Evolutionary conservation across 2,888 invertebrate species (phyloP).

Genomic region (Hololepta plana): DNA sequence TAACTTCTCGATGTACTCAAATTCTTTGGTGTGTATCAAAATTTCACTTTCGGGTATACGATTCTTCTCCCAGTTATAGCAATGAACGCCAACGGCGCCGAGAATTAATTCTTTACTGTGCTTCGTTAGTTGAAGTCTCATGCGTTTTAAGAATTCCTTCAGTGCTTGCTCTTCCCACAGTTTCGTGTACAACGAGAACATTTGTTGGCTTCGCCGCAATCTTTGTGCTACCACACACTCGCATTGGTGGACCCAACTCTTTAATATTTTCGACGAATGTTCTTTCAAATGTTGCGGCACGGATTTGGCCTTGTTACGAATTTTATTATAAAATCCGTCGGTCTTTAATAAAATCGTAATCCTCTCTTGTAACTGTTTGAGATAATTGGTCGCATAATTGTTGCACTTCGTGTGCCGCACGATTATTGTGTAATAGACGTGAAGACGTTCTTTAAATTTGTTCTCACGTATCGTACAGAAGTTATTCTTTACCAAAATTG

Average conservation of each 20-base stretch:
- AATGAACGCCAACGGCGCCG: slow-evolving; percentile 32
- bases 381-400: no score
- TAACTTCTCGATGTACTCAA: slow-evolving; percentile 35
- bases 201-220: slow-evolving; percentile 40
- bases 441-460: no score
- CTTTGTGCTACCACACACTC: slow-evolving; percentile 40
- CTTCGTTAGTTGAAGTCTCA: slow-evolving; percentile 26
- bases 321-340: no score
- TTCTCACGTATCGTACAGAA: no score
- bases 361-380: no score
- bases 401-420: no score
- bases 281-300: slow-evolving; percentile 23
- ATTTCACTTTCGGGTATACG: slow-evolving; percentile 37
- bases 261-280: slow-evolving; percentile 30
- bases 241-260: slow-evolving; percentile 34
- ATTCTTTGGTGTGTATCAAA: slow-evolving; percentile 34
- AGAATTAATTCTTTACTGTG: slow-evolving; percentile 35
- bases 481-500: no score
- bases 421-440: no score
- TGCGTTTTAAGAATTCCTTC: slow-evolving; percentile 30
- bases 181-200: slow-evolving; percentile 40
- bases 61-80: slow-evolving; percentile 43
- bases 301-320: slow-evolving; percentile 8
- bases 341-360: no score
- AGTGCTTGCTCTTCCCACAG: slow-evolving; percentile 44